phyloP scores from a whole-genome alignment of 2,888 invertebrate species.

The Drosophila engyochracea region DNA sequence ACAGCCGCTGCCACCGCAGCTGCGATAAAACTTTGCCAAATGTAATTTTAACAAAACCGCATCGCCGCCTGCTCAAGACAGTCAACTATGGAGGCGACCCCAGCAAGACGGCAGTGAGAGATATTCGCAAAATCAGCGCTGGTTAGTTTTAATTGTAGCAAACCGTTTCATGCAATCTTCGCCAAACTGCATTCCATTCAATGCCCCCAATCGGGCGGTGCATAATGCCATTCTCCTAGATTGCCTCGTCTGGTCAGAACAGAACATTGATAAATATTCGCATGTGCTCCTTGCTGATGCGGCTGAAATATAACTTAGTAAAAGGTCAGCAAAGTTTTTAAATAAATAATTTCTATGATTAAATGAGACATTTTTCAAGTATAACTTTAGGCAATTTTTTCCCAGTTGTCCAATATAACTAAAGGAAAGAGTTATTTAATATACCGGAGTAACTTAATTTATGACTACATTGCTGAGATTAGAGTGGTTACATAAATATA shows the following conservation, averaged over 20 bases:
- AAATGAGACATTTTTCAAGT: neutral
- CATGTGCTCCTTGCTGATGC: neutral
- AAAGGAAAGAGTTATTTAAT: neutral
- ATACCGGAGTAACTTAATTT: neutral
- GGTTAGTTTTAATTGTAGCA: constrained; percentile 83
- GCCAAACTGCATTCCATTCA: constrained; percentile 49
- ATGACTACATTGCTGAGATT: neutral
- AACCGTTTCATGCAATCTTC: constrained; percentile 81
- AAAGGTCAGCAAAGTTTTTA: neutral
- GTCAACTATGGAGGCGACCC: constrained; percentile 32
- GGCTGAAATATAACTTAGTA: neutral
- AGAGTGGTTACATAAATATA: too few relatives aligned
- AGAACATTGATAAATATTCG: neutral
- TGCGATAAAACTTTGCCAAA: constrained; percentile 81
- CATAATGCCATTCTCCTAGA: neutral
- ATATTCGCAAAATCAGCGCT: constrained; percentile 69
- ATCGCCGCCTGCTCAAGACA: constrained; percentile 80
- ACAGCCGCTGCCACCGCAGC: constrained; percentile 50
- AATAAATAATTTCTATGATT: constrained; percentile 1
- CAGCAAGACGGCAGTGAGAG: constrained; percentile 18
- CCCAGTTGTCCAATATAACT: neutral
- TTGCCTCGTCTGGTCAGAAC: neutral
- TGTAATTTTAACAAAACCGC: constrained; percentile 82
- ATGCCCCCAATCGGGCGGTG: constrained; percentile 13
- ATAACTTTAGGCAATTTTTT: neutral